These are phyloP conservation scores for Reticulitermes speratus DNA, from an alignment of 1,140 invertebrate species.

Conservation along the genomic window DNA sequence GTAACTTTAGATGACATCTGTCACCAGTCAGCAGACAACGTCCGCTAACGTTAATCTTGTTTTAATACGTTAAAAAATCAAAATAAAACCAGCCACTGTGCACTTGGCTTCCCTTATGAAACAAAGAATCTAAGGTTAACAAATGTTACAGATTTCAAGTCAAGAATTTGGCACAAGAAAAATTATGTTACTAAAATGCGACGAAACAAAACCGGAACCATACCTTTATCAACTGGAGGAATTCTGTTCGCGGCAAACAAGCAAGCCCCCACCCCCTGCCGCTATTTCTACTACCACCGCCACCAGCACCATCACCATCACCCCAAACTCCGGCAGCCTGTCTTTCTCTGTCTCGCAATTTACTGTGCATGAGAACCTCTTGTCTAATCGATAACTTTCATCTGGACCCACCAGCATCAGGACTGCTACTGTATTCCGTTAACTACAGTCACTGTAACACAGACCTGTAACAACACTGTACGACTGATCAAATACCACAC, in stretches of 20 bases:
- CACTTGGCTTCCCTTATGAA: too few relatives aligned
- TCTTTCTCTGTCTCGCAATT: slow-evolving; percentile 34
- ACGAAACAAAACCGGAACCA: neutral
- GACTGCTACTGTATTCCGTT: neutral
- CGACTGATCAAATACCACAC: neutral
- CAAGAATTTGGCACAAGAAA: too few relatives aligned
- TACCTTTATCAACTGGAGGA: neutral
- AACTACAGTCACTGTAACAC: neutral
- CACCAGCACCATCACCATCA: neutral
- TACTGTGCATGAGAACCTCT: slow-evolving; percentile 33
- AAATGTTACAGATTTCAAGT: too few relatives aligned
- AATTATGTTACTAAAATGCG: neutral
- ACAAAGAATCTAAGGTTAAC: too few relatives aligned
- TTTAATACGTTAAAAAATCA: too few relatives aligned
- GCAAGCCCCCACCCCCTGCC: neutral
- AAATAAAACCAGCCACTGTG: too few relatives aligned
- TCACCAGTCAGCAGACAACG: too few relatives aligned
- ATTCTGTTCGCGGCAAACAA: neutral
- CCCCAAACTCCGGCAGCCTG: slow-evolving; percentile 17
- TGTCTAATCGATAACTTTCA: slow-evolving; percentile 32
- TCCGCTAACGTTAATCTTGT: too few relatives aligned
- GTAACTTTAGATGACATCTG: too few relatives aligned
- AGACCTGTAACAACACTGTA: neutral
- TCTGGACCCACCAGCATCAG: slow-evolving; percentile 21
- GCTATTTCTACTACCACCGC: neutral